These are phyloP conservation scores for Ginglymostoma cirratum DNA, from an alignment of 2,113 vertebrate genomes.

Conservation along the genomic window DNA sequence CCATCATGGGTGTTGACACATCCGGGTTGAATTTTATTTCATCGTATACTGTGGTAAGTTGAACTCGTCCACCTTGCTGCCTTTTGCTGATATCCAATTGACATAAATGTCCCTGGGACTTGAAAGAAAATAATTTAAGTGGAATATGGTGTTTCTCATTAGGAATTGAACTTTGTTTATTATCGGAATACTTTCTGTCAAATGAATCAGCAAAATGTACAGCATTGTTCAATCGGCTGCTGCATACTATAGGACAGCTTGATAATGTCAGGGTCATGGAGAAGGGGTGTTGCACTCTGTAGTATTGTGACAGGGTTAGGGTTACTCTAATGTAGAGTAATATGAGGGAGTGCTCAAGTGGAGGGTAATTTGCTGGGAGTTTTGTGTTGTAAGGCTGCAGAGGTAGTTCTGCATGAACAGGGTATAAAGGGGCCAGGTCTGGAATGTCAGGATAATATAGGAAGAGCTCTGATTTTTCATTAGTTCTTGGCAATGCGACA, in stretches of 20 bases:
- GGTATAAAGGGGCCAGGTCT: background rate
- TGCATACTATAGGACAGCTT: background rate
- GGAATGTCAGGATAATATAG: background rate
- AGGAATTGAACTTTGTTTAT: background rate
- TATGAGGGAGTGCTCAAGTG: too few species aligned
- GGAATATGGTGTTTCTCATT: background rate
- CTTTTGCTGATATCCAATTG: background rate
- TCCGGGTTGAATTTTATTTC: background rate
- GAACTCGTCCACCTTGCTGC: background rate
- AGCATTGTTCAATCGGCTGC: background rate
- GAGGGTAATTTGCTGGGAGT: background rate
- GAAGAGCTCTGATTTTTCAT: background rate
- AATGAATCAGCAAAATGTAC: background rate
- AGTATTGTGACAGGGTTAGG: background rate
- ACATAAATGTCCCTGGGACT: constrained; percentile 8
- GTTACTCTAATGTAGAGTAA: too few species aligned
- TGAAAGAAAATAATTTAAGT: background rate
- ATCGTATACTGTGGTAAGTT: background rate
- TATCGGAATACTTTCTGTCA: background rate
- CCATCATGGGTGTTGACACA: background rate
- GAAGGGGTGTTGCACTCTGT: background rate
- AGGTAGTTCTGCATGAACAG: background rate
- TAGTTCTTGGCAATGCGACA: background rate
- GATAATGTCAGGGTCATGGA: background rate
- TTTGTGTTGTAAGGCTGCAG: too few species aligned